phyloP scores from a whole-genome alignment of 1,140 invertebrate genomes.

The Manduca sexta region DNA sequence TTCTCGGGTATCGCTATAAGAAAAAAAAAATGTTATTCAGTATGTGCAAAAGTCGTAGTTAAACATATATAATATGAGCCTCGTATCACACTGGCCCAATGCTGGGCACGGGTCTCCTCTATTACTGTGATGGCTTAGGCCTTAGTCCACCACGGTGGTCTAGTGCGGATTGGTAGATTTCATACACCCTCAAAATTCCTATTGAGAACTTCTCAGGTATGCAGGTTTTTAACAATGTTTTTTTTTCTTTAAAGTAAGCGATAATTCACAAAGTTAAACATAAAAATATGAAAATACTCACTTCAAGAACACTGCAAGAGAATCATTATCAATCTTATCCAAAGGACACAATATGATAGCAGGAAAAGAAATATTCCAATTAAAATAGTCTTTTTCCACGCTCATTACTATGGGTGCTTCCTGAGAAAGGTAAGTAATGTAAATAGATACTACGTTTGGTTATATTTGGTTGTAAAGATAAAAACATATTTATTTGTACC shows the following conservation, averaged over 20 bases:
- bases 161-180: too few relatives aligned
- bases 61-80: too few relatives aligned
- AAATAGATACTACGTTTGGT: background rate
- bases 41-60: too few relatives aligned
- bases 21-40: background rate
- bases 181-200: too few relatives aligned
- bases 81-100: too few relatives aligned
- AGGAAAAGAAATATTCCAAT: conserved; percentile 79
- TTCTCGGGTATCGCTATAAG: conserved; percentile 26
- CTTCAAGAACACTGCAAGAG: conserved; percentile 31
- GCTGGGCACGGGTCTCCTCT: too few relatives aligned
- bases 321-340: conserved; percentile 56
- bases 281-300: conserved; percentile 17
- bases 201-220: too few relatives aligned
- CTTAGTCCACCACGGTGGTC: too few relatives aligned
- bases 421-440: conserved; percentile 24
- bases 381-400: conserved; percentile 78
- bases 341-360: conserved; percentile 74
- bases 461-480: background rate
- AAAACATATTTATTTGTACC: conserved; percentile 25
- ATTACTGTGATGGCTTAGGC: too few relatives aligned
- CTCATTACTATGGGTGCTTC: conserved; percentile 77
- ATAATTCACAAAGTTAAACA: too few relatives aligned
- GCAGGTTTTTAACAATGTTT: too few relatives aligned
- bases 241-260: too few relatives aligned